Evolutionary conservation across 1,140 invertebrate species (phyloP).

Genomic region (Dreissena rostriformis): DNA sequence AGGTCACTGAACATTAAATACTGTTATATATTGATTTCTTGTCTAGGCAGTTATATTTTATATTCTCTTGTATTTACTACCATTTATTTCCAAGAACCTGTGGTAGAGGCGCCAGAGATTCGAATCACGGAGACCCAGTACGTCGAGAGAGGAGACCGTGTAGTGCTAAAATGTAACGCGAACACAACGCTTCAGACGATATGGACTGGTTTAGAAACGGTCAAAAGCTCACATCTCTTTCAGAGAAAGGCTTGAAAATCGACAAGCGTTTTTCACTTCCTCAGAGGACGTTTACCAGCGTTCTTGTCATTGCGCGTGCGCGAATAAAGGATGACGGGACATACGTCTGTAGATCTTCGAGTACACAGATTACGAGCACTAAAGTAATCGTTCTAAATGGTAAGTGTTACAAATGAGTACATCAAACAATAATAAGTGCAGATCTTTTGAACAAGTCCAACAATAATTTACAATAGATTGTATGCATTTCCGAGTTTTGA

Average conservation of each 20-base stretch:
- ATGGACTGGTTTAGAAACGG: slow-evolving; percentile 78
- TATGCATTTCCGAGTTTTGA: background rate
- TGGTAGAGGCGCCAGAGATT: slow-evolving; percentile 63
- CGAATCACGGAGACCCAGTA: slow-evolving; percentile 67
- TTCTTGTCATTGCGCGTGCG: slow-evolving; percentile 66
- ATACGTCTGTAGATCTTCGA: slow-evolving; percentile 71
- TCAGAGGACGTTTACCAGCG: slow-evolving; percentile 69
- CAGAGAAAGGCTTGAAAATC: slow-evolving; percentile 58
- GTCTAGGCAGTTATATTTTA: too few species aligned
- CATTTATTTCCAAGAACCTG: slow-evolving; percentile 11
- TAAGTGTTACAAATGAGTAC: slow-evolving; percentile 43
- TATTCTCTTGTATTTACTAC: too few species aligned
- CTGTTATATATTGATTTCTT: too few species aligned
- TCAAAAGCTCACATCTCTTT: slow-evolving; percentile 62
- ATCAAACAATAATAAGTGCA: background rate
- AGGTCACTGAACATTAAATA: too few species aligned
- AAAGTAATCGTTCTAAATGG: slow-evolving; percentile 71
- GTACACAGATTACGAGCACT: slow-evolving; percentile 65
- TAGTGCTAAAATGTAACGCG: slow-evolving; percentile 68
- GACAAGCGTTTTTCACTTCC: slow-evolving; percentile 62
- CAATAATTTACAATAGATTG: background rate
- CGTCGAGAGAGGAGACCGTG: slow-evolving; percentile 68
- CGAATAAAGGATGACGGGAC: slow-evolving; percentile 67
- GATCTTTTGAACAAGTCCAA: background rate
- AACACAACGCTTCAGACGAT: slow-evolving; percentile 69